Evolutionary conservation across 2,797 vertebrate genomes (phyloP), one percentile per base, ranked within the genome.

Genomic region (Benthosema pterotum): DNA sequence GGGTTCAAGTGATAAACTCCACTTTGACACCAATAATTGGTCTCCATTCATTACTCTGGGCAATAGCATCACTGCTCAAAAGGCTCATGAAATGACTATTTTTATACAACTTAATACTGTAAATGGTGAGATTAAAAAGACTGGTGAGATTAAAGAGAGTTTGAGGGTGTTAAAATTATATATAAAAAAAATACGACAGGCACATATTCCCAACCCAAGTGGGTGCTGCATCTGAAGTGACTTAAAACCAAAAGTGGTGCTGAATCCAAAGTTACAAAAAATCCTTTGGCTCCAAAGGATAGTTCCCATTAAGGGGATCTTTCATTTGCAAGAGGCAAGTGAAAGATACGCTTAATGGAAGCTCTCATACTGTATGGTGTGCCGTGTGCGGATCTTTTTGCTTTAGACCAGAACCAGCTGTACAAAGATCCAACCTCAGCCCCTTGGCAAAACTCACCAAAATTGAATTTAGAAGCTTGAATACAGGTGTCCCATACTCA

Each of bases 81-180:
- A 72, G 71, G 61, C 81, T 88, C 80, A 76, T 78, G 18, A 80
- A 83, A 83, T 78, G 62, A 63, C 72, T 66, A 73, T 71, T 52
- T 65, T 65, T 59, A 43, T 25, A 28, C 77, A 80, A 86, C 75
- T 75, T 75, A n/a, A 65, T 78, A 72, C 79, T 83, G 75, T 70
- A 64, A 74, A 75, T 69, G 71, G 75, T 77, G 78, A 87, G 87
- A 89, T 89, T 88, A 89, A 77, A 38, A 77, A 69, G 63, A n/a
- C n/a, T n/a, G 75, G 67, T 87, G 86, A 87, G 88, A 88, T 85
- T n/a, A n/a, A n/a, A n/a, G n/a, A n/a, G n/a, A 90, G 85, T 91
- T 78, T 77, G 60, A 69, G 52, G 83, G 75, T 83, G 82, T 77
- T 38, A 7, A 38, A 38, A 38, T 38, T 0, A 38, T 38, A n/a